phyloP scores from a whole-genome alignment of 1,140 invertebrate species.

The Pachyrhynchus sulphureomaculatus region DNA sequence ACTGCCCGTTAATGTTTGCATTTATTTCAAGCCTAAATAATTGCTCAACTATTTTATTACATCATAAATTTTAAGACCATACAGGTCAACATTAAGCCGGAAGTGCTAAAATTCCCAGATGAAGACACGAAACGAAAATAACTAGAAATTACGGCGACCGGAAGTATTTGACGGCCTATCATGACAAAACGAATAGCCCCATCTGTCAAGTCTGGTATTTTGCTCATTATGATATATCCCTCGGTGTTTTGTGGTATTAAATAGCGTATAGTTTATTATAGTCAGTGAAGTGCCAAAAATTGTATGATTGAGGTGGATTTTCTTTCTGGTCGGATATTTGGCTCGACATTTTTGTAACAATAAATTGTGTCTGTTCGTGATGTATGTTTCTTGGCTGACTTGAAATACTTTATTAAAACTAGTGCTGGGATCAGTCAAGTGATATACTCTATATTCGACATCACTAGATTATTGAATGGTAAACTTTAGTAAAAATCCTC shows the following conservation, averaged over 20 bases:
- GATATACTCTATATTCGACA: no score
- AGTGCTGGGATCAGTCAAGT: no score
- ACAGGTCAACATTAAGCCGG: neutral
- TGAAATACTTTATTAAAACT: no score
- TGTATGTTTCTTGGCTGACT: no score
- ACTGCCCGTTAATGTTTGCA: no score
- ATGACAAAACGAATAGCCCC: constrained; percentile 9
- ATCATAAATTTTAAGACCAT: neutral
- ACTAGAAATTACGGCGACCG: constrained; percentile 13
- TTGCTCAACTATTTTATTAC: no score
- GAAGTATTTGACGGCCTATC: constrained; percentile 25
- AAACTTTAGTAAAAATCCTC: no score
- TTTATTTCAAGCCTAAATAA: no score
- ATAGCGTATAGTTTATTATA: constrained; percentile 13
- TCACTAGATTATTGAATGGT: no score
- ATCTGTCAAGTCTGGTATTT: constrained; percentile 20
- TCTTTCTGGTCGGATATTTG: no score
- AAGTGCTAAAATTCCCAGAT: neutral
- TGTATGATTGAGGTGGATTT: neutral
- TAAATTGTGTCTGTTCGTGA: no score
- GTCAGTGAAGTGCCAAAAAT: neutral
- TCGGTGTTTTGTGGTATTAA: neutral
- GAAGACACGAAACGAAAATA: constrained; percentile 6
- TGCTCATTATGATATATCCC: constrained; percentile 17
- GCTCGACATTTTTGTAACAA: no score